phyloP scores from a whole-genome alignment of 2,113 vertebrate genomes.

The Ceratotherium simum region DNA sequence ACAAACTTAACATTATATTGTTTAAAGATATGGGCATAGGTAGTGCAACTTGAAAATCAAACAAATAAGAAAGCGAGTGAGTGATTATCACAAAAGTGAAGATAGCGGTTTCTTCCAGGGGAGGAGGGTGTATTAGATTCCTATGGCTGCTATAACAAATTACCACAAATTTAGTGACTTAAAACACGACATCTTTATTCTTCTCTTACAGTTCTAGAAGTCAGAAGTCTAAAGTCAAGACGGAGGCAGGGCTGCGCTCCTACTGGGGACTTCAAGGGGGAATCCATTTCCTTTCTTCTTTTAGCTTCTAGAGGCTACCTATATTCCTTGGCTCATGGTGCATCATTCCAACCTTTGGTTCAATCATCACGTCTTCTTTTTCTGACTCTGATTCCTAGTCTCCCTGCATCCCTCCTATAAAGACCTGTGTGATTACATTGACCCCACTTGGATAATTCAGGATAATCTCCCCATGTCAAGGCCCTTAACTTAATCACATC shows the following conservation, averaged over 20 bases:
- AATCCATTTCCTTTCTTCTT: neutral
- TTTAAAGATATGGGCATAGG: neutral
- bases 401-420: neutral
- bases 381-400: neutral
- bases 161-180: neutral
- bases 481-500: neutral
- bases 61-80: neutral
- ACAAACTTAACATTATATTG: neutral
- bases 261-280: neutral
- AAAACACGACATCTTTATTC: neutral
- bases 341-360: neutral
- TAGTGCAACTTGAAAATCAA: neutral
- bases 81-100: neutral
- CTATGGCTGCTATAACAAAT: neutral
- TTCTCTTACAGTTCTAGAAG: neutral
- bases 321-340: fast-evolving
- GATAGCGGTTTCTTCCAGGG: neutral
- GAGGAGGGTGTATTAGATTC: neutral
- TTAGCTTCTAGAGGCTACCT: neutral
- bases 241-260: neutral
- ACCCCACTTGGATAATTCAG: neutral
- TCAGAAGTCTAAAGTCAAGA: neutral
- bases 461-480: neutral
- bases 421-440: neutral
- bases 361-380: neutral